These are phyloP conservation scores for Pluvialis apricaria DNA, from an alignment of 2,113 vertebrate genomes.

Conservation along the genomic window DNA sequence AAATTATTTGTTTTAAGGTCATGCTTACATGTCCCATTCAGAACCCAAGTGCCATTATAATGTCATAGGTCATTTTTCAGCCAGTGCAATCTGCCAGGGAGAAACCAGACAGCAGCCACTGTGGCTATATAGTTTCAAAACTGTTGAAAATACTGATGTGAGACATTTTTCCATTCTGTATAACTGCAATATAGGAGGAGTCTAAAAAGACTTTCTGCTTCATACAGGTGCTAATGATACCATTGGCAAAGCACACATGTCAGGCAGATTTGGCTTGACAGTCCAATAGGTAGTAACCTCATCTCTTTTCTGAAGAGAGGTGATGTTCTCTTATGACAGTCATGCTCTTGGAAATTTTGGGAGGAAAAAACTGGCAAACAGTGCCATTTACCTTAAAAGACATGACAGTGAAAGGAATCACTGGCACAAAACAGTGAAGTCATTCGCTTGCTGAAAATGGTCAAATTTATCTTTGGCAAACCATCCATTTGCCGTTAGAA, in stretches of 20 bases:
- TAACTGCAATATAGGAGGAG: not conserved
- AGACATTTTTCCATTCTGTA: not conserved
- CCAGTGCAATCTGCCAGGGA: not conserved
- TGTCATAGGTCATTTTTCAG: not conserved
- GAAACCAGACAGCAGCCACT: not conserved
- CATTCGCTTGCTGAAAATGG: not conserved
- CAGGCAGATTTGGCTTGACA: not conserved
- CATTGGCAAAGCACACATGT: not conserved
- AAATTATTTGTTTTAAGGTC: not conserved
- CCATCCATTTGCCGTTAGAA: not conserved
- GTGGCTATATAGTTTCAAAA: not conserved
- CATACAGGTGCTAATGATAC: not conserved
- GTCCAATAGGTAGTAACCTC: not conserved
- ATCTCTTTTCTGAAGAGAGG: not conserved
- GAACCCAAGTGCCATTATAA: not conserved
- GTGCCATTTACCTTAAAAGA: not conserved
- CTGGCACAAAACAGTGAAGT: not conserved
- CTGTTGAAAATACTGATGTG: not conserved
- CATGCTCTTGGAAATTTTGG: not conserved
- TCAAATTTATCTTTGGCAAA: not conserved
- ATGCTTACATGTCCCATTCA: not conserved
- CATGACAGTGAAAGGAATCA: not conserved
- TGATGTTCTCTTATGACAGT: not conserved
- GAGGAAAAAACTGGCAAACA: not conserved
- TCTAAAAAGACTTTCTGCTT: not conserved